Evolutionary conservation across 2,888 invertebrate genomes (phyloP), one percentile per base, ranked within the genome.

Genomic region (Oegoconia quadripuncta): DNA sequence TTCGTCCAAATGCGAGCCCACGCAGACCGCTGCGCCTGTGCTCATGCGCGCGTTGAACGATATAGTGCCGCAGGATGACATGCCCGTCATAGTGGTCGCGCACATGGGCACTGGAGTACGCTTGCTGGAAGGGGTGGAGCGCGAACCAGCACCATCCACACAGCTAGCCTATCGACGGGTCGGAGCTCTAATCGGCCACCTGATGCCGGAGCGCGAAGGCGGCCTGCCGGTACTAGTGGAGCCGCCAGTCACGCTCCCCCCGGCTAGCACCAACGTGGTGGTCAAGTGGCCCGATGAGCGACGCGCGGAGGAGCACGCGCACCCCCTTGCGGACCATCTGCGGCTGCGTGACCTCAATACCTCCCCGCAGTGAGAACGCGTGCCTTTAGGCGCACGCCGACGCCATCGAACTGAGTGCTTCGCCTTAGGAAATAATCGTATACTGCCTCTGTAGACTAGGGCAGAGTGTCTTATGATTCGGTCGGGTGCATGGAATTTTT

Each of bases 1-100:
- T 7, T 89, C 89, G 8, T 90, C 92, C 1, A 90, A 88, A 32
- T 91, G 91, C 55, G 77, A 81, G 27, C 74, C 69, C 1, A 37
- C 74, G 9, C 70, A 71, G 38, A 79, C 77, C 1, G 40, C 68
- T 1, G 71, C 80, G 23, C 77, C 82, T 0, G 62, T 74, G 30
- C 59, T 79, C 14, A 65, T 76, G 69, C 64, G 76, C 4, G 78
- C 81, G 5, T 64, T 84, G 7, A 80, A 79, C 50, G 88, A 88
- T 46, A 67, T 77, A 11, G 60, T 64, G 30, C 73, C 77, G 2
- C 59, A 55, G 27, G 68, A 70, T 12, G 65, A 65, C 18, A 38
- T 68, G 0, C 75, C 79, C 1, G 64, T 81, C 1, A 72, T 82
- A 13, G 63, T 83, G 35, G 62, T 82, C 3, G 62, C 80, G 1